Conservation (phyloP, 2,888 invertebrate species). For the Netelia fuscicornis region DNA sequence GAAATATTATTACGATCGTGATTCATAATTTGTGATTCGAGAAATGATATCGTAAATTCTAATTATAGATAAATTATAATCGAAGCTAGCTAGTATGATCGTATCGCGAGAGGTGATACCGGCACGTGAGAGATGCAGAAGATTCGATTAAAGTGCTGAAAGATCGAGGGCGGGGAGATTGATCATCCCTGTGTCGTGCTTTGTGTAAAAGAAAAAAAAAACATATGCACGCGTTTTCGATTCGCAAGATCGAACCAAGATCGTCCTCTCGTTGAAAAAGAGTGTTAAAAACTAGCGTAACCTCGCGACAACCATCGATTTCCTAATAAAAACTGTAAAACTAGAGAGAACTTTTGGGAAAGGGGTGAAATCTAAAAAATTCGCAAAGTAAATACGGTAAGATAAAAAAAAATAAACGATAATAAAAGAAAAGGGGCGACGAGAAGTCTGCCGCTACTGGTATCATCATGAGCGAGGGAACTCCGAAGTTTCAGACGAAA, state of each 20-base stretch:
- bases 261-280: not conserved
- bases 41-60: not conserved
- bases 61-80: slow-evolving; percentile 34
- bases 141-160: slow-evolving; percentile 72
- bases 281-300: not conserved
- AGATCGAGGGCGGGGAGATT: slow-evolving; percentile 52
- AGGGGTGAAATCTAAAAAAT: slow-evolving; percentile 20
- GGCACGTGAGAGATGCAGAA: slow-evolving; percentile 67
- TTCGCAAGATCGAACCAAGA: not conserved
- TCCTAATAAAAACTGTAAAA: not conserved
- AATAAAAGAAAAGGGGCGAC: not conserved
- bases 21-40: slow-evolving; percentile 24
- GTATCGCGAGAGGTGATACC: not conserved
- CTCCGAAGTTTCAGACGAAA: slow-evolving; percentile 76
- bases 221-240: slow-evolving; percentile 4
- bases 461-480: slow-evolving; percentile 79
- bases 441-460: slow-evolving; percentile 34
- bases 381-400: not conserved
- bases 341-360: not conserved
- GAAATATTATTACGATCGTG: slow-evolving; percentile 1
- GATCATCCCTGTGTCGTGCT: slow-evolving; percentile 34
- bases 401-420: not conserved
- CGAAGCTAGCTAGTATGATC: slow-evolving; percentile 30
- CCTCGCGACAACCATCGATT: not conserved
- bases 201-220: not conserved